Evolutionary conservation across 2,888 invertebrate species (phyloP).

Genomic region (Vanessa cardui): DNA sequence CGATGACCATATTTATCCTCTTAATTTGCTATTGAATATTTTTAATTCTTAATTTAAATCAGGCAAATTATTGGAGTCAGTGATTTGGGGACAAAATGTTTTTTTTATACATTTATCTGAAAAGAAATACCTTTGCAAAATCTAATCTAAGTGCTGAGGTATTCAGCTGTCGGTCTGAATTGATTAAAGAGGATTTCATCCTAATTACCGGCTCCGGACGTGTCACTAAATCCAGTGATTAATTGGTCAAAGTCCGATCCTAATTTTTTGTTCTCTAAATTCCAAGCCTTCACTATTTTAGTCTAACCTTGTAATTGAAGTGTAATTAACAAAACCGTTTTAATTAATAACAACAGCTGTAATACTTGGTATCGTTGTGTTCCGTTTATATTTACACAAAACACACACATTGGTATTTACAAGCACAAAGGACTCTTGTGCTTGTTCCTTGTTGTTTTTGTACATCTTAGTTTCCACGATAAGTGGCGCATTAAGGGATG

Average conservation of each 20-base stretch:
- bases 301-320: conserved; percentile 6
- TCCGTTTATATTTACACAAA: no score
- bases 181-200: conserved; percentile 33
- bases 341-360: no score
- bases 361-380: no score
- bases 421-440: no score
- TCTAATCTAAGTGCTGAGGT: conserved; percentile 17
- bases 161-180: conserved; percentile 29
- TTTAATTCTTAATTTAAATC: no score
- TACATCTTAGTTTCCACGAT: no score
- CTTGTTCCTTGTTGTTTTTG: no score
- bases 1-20: no score
- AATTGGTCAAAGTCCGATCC: conserved; percentile 25
- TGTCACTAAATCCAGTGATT: conserved; percentile 32
- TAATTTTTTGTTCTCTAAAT: conserved; percentile 28
- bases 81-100: neutral
- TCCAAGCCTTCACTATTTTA: conserved; percentile 3
- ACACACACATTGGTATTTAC: no score
- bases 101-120: neutral
- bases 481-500: no score
- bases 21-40: no score
- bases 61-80: neutral
- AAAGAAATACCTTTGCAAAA: neutral
- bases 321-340: conserved; percentile 8
- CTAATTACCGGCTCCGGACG: conserved; percentile 29